Base-by-base conservation (phyloP, 2,113 vertebrate species). In the Grammomys surdaster region DNA sequence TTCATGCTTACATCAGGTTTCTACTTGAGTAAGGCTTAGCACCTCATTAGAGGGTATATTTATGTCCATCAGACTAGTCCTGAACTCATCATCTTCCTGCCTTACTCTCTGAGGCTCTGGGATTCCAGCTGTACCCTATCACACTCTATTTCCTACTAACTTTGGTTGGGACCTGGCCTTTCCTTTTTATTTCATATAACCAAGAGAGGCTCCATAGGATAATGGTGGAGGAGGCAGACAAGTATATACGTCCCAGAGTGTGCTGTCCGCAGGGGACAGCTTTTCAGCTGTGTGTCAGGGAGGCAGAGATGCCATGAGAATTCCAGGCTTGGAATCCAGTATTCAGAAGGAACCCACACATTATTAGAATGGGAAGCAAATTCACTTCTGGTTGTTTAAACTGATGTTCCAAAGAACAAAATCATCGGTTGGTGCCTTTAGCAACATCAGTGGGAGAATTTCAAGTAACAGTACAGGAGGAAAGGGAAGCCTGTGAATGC, bases 301-400 rank as follows among this genome's bases (percentile, higher is more conserved):
- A 89, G 75, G 69, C 51, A 31, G 78, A 91, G 46, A 70, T 7
- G 84, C 0, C 20, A 40, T 20, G 17, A 54, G 92, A 81, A 91
- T 56, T 77, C 87, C 77, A 78, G 96, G 93, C 72, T 87, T 69
- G 54, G 54, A 46, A 96, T 81, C 89, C 88, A 78, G 84, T 89
- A 78, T 54, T 89, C 40, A 90, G 75, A 91, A 85, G 78, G 85
- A 60, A n/a, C 40, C 40, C 56, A 17, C 5, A 88, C 51, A 67
- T 92, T 96, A 78, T 89, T 87, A 78, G 94, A 87, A 51, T 6
- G 90, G 84, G 19, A 93, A 93, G 90, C 80, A 92, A 91, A 92
- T 11, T n/a, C 22, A 82, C 82, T 91, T 95, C 89, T 76, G 94
- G 67, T 90, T 51, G 88, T 89, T 81, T 81, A 82, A 86, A 96